Evolutionary conservation across 2,113 vertebrate genomes (phyloP), one percentile per base, ranked within the genome.

Genomic region (Rhabdomys dilectus): DNA sequence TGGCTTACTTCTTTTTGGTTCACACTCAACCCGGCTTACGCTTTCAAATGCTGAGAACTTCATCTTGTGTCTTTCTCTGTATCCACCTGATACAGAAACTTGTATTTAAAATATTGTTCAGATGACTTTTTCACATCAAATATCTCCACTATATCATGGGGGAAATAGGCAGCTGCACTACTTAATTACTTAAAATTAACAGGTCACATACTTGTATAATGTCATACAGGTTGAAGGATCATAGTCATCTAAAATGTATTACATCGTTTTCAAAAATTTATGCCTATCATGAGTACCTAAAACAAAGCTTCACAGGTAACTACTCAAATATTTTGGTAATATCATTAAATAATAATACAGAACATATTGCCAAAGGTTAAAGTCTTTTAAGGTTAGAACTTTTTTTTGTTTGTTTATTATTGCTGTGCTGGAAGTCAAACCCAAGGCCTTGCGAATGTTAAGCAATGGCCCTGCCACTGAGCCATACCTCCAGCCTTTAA

Each of bases 291-390:
- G 3, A 62, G 56, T 22, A 72, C 11, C 58, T 75, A 53, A 82
- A 60, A 34, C 11, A 15, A 75, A 88, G 36, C 56, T 91, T 86
- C 36, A 45, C 1, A 60, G 1, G 26, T 17, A 64, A 31, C 81
- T 80, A 31, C 10, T 64, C 16, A 39, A 66, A 51, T 45, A 86
- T 26, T 62, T 70, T 84, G 17, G 3, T 72, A 56, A 39, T 39
- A 80, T 81, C 84, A 64, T 21, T 87, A 91, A 94, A 51, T 62
- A 93, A 76, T 5, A 48, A 58, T 22, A 36, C 3, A 9, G 24
- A 60, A 93, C 86, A 66, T 6, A 91, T 5, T 91, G 90, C 29
- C 64, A 89, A 91, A 81, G 7, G n/a, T 53, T 68, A 86, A 96
- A 64, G 12, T 66, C 91, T 92, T 94, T 19, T 58, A 60, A 86